Base-by-base conservation (phyloP, 2,113 vertebrate genomes). In the Ageneiosus marmoratus region DNA sequence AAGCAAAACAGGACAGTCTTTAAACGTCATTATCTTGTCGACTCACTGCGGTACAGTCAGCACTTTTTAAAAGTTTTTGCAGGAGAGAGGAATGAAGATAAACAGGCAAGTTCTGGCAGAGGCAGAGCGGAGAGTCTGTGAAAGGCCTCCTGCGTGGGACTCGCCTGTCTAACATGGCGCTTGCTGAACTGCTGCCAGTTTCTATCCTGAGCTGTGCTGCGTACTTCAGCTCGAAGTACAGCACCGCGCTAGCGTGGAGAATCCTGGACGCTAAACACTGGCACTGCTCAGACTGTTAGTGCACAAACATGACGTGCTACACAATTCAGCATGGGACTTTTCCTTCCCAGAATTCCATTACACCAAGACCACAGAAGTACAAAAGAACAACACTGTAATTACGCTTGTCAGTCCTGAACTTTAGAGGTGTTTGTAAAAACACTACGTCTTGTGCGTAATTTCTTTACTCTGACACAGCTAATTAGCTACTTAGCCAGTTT, bases 151-250 rank as follows among this genome's bases (percentile, higher is more conserved):
- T 63, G 44, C 29, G 24, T n/a, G 69, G 48, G 77, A 67, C 69
- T 83, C 46, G 70, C 63, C 80, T 85, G 72, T 77, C 67, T 55
- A 89, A 86, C 86, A 88, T 88, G 88, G 86, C 85, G 86, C 77
- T 83, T 51, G 55, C 84, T 86, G 86, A 89, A 86, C 79, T 65
- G 65, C 44, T 85, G 88, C 88, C 83, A 87, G 85, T 65, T 78
- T 75, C 76, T 79, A 75, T 84, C 83, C 56, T 84, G 29, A 4
- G 74, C 74, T 7, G 20, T 18, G 12, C 74, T 56, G 74, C 13
- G 9, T 24, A 12, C 32, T 12, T 77, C 22, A 18, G 18, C 53
- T 56, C 53, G 20, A 29, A 51, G 46, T 11, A 29, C 48, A 41
- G 75, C 24, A 4, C n/a, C 24, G 27, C n/a, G 7, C 73, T 75